phyloP scores from a whole-genome alignment of 2,797 vertebrate genomes.

The Zalophus californianus region DNA sequence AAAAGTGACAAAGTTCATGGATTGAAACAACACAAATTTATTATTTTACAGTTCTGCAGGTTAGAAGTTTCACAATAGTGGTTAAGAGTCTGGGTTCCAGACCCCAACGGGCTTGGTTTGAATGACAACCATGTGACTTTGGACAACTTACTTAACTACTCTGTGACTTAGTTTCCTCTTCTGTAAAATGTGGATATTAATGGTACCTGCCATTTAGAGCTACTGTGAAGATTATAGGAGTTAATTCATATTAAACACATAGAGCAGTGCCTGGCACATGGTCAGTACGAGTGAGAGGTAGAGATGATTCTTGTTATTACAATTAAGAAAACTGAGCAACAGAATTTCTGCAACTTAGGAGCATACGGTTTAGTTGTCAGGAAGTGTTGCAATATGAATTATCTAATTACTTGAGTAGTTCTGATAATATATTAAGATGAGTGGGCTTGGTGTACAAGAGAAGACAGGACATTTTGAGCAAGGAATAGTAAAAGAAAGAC shows the following conservation, averaged over 20 bases:
- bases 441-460: background rate
- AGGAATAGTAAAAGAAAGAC: background rate
- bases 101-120: background rate
- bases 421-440: background rate
- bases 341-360: background rate
- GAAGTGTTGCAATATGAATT: background rate
- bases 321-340: background rate
- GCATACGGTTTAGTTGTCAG: background rate
- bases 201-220: background rate
- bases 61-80: background rate
- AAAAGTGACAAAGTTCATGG: background rate
- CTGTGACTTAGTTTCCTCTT: background rate
- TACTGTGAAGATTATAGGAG: background rate
- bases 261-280: background rate
- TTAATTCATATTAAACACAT: background rate
- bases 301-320: background rate
- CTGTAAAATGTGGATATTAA: slow-evolving; percentile 3
- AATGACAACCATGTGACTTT: background rate
- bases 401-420: slow-evolving; percentile 9
- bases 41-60: background rate
- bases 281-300: background rate
- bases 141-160: background rate
- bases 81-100: background rate
- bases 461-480: background rate
- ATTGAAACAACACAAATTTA: background rate